phyloP scores from a whole-genome alignment of 2,888 invertebrate genomes.

The Seira ritae region DNA sequence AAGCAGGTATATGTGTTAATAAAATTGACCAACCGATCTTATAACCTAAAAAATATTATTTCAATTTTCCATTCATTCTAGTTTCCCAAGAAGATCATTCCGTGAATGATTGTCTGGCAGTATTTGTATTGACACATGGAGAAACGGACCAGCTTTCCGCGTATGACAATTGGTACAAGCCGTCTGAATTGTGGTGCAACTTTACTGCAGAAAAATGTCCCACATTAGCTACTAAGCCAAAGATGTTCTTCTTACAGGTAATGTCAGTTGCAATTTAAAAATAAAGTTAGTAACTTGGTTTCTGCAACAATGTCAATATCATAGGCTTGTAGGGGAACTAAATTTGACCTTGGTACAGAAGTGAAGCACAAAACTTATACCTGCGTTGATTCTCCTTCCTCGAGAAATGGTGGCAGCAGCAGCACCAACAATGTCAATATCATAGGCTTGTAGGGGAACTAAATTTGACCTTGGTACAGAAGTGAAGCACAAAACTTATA shows the following conservation, averaged over 20 bases:
- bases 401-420: no score
- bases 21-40: no score
- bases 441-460: conserved; percentile 76
- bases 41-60: no score
- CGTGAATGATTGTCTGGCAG: conserved; percentile 21
- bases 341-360: conserved; percentile 75
- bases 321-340: conserved; percentile 77
- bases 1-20: no score
- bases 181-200: conserved; percentile 38
- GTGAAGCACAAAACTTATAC: no score
- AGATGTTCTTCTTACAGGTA: conserved; percentile 67
- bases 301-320: not conserved
- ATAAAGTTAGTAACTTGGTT: not conserved
- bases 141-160: conserved; percentile 44
- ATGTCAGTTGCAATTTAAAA: conserved; percentile 1
- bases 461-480: no score
- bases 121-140: conserved; percentile 35
- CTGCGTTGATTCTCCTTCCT: no score
- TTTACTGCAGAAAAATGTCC: conserved; percentile 65
- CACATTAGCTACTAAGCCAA: conserved; percentile 68
- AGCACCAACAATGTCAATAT: not conserved
- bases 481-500: no score
- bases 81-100: conserved; percentile 41
- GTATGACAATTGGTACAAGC: conserved; percentile 56
- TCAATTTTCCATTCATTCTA: no score